Evolutionary conservation across 2,888 invertebrate genomes (phyloP), one percentile per base, ranked within the genome.

Genomic region (Temnothorax rugatulus): DNA sequence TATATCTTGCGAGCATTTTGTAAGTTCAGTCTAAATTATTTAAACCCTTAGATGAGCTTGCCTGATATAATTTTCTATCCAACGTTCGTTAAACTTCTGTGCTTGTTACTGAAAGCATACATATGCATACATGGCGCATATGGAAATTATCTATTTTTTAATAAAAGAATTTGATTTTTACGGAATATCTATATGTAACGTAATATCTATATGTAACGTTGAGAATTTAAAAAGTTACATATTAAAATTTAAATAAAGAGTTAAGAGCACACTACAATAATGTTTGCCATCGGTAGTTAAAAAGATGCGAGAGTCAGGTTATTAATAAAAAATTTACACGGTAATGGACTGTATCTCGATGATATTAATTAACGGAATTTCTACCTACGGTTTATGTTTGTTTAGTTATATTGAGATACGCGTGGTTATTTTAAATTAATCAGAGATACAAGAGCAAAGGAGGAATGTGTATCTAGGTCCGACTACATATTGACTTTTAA

Each of bases 11-110:
- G 7, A 52, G 38, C 18, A 7, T 21, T 21, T 52, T 66, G 44
- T 34, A 47, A n/a, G 44, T 21, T 75, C n/a, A 15, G n/a, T n/a
- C 5, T 50, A 61, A 61, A 74, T 44, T 61, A 47, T 61, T 57
- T 74, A 74, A 59, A 44, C 13, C 7, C 8, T 59, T 21, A 34
- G 29, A 41, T 57, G 7, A 73, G 15, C 21, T 59, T 13, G n/a
- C 44, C 18, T 21, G 34, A 47, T 61, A 15, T 61, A 44, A 61
- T 29, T 61, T 47, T 15, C 41, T 1, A 7, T 59, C 11, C 38
- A 57, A 47, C 41, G 41, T 57, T 9, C 29, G 25, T 61, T 47
- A 4, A 47, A 61, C 13, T 29, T 74, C 8, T 4, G 18, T 25
- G 44, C n/a, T 52, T 74, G n/a, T 18, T 4, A 15, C n/a, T 61